Percentiles rank a stretch among this genome's conserved stretches.
Evolutionary conservation across 1,140 invertebrate species (phyloP).

Genomic region (Mizuhopecten yessoensis): DNA sequence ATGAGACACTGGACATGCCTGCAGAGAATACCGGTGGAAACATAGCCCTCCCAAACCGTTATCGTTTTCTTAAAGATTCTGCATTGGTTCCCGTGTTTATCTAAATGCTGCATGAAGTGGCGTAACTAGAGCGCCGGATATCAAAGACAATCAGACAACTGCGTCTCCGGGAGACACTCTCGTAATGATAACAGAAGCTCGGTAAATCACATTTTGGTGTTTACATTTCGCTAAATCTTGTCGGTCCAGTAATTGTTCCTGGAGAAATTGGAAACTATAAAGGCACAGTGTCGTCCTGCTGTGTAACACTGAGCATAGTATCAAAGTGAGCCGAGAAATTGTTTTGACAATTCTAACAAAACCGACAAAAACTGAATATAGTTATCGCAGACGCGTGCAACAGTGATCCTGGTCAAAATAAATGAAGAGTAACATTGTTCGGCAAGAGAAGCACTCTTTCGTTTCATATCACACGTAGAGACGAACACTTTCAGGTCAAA

Average conservation of each 20-base stretch:
- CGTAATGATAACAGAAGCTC: neutral
- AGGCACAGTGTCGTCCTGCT: neutral
- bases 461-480: too few relatives aligned
- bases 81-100: neutral
- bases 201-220: neutral
- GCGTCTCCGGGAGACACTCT: neutral
- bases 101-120: neutral
- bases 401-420: too few relatives aligned
- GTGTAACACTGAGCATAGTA: neutral
- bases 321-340: neutral
- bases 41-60: neutral
- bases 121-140: neutral
- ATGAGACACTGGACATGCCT: neutral
- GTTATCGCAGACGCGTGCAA: too few relatives aligned
- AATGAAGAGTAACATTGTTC: too few relatives aligned
- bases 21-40: too few relatives aligned
- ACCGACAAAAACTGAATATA: too few relatives aligned
- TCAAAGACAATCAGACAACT: neutral
- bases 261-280: neutral
- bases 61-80: neutral
- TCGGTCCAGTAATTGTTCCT: neutral
- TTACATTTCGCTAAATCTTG: neutral
- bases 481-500: too few relatives aligned
- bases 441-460: too few relatives aligned
- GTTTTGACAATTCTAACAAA: neutral